Percentiles rank a stretch among this genome's conserved stretches.
Evolutionary conservation across 2,797 vertebrate species (phyloP).

Genomic region (Cyprinodon diabolis): DNA sequence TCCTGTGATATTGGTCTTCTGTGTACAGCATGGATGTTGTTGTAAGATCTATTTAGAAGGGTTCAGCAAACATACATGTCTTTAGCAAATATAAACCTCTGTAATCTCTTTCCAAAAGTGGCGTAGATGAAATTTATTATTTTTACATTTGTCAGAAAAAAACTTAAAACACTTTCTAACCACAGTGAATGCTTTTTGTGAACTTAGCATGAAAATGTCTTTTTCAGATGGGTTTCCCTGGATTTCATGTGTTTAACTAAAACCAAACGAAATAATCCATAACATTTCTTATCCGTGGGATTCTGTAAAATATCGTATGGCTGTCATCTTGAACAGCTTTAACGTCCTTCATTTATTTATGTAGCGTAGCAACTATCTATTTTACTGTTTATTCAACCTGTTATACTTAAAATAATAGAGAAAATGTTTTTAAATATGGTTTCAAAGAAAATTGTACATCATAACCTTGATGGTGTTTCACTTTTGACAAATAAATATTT

Average conservation of each 20-base stretch:
- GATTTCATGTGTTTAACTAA: conserved; percentile 7
- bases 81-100: conserved; percentile 19
- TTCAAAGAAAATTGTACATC: conserved; percentile 39
- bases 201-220: conserved; percentile 7
- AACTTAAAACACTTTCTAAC: conserved; percentile 6
- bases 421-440: conserved; percentile 62
- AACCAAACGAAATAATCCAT: conserved; percentile 7
- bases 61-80: not conserved
- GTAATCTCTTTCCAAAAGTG: conserved; percentile 4
- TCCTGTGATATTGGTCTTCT: conserved; percentile 36
- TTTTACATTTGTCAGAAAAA: conserved; percentile 11
- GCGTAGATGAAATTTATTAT: conserved; percentile 13
- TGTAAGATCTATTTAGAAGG: conserved; percentile 8
- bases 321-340: conserved; percentile 22
- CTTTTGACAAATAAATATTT: conserved; percentile 79
- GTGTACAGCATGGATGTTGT: conserved; percentile 30
- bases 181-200: conserved; percentile 2
- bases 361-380: conserved; percentile 56
- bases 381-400: conserved; percentile 58
- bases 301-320: conserved; percentile 18
- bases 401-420: conserved; percentile 45
- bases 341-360: conserved; percentile 34
- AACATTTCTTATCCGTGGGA: conserved; percentile 2
- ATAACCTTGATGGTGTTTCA: conserved; percentile 60
- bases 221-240: conserved; percentile 3